Base-by-base conservation (phyloP, 2,888 invertebrate species). In the Diogma glabrata region DNA sequence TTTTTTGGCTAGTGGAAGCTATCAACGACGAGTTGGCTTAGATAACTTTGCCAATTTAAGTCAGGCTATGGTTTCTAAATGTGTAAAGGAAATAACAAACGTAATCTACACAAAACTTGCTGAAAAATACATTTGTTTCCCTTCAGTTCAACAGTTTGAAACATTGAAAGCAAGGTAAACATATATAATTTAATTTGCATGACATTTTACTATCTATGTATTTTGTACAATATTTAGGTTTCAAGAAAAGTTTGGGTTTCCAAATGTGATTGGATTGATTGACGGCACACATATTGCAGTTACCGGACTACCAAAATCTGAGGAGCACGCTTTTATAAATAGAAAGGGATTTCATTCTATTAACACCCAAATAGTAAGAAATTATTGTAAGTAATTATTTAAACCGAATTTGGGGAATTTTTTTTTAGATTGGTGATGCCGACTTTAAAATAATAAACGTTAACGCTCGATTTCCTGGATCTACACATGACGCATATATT, bases 401-500 rank as follows among this genome's bases (percentile, higher is more conserved):
- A 24, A 24, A 24, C 6, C 9, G 9, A 24, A 24, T 24, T 24
- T 7, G 9, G 6, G 9, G 24, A 6, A 24, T 24, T 24, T 9
- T 7, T 24, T 24, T 24, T 24, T 24, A 24, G 24, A 24, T 24
- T 24, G 14, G 28, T 20, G 24, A 24, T 9, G 24, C 24, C 6
- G 24, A 36, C 4, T n/a, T 49, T 20, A 14, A 19, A 10, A 36
- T 36, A 22, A 19, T 23, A 5, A 49, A 36, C 23, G 24, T 22
- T 3, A 49, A 49, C 14, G 49, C 36, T 10, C 6, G 49, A 23
- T 49, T 20, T 33, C 16, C 36, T 3, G 49, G 49, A 9, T 49
- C 49, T 22, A 49, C 49, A 4, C 36, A 49, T n/a, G 49, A 49
- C 16, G 10, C 49, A 4, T 36, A 20, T 14, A 49, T 49, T 12